Base-by-base conservation (phyloP, 2,888 invertebrate species). In the Myopa tessellatipennis region DNA sequence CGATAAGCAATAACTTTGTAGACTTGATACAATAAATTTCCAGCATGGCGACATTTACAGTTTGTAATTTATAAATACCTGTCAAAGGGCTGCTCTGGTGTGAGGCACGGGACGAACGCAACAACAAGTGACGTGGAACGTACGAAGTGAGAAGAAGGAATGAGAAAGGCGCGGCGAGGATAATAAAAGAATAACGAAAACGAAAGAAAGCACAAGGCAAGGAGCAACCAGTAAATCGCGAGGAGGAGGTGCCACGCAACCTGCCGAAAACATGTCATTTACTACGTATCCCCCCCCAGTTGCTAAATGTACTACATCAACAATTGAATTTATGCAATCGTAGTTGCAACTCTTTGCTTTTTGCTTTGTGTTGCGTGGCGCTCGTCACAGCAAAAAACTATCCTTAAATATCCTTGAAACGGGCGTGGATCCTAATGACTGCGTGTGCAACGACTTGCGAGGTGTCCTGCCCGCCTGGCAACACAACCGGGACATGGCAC, bases 61-160 rank as follows among this genome's bases (percentile, higher is more conserved):
- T 74, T 74, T 67, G 67, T 74, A 74, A 74, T 74, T 74, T 74
- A 74, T 74, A 74, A 74, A 74, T 74, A 74, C 74, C 74, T 74
- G 74, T 67, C 74, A 74, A 67, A 67, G 67, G 12, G 65, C 36
- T 50, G 55, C 55, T 74, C 12, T 55, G 14, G 18, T 45, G 45
- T 8, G 45, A 4, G 34, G 26, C 40, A 16, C 5, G 10, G 34
- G 18, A 70, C 26, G 26, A 26, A 26, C 26, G 1, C 26, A 26
- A 26, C 26, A 26, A 26, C 26, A 26, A 26, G 26, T 26, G 26
- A 26, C 26, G 26, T 55, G 55, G 38, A 61, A 45, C 10, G 4
- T 40, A 18, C 10, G 26, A 16, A 40, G 38, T 10, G 26, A 38
- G 68, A 40, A 68, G 18, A n/a, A 45, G 45, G 18, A 40, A 68